Evolutionary conservation across 2,888 invertebrate genomes (phyloP), one percentile per base, ranked within the genome.

Genomic region (Tuta absoluta): DNA sequence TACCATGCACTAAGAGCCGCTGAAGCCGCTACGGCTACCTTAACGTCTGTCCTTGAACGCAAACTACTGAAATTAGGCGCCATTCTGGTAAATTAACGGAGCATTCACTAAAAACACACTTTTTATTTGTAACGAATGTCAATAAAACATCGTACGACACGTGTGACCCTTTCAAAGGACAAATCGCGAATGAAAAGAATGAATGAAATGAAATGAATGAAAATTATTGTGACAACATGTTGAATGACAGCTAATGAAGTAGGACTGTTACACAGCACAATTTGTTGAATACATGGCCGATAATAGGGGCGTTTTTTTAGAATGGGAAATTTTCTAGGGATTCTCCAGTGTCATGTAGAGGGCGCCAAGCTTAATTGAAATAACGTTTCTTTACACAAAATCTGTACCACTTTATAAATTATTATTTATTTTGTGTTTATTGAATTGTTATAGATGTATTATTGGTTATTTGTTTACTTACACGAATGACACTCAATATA

Each of bases 11-110:
- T 79, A 53, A 94, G 85, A 37, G 93, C 92, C 41, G 94, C 93
- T 48, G 95, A 91, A 65, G 95, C 94, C 72, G 94, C 93, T 66
- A 94, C 89, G 68, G 94, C 94, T 69, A 95, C 91, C 74, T 86
- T 87, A 60, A 93, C 92, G 82, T 94, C 93, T 81, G 93, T 94
- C 85, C 93, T 93, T 73, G 94, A 93, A 70, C 94, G 92, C 77
- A 95, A 89, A 93, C 95, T 96, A 86, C 96, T 96, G 70, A 95
- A 92, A 81, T 93, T 93, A 73, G 95, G 95, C 74, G 96, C 96
- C 96, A 96, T 96, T 72, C 69, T 77, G 62, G 64, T 64, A 66
- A 64, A 65, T 56, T 65, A 61, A 23, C 45, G 49, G 63, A 33
- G 49, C 65, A 68, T 67, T 63, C 66, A 62, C 70, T 57, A 63